A percentile compares a stretch with the other conserved stretches of the same genome.
Evolutionary conservation across 2,888 invertebrate species (phyloP).

Genomic region (Clistopyga incitator): DNA sequence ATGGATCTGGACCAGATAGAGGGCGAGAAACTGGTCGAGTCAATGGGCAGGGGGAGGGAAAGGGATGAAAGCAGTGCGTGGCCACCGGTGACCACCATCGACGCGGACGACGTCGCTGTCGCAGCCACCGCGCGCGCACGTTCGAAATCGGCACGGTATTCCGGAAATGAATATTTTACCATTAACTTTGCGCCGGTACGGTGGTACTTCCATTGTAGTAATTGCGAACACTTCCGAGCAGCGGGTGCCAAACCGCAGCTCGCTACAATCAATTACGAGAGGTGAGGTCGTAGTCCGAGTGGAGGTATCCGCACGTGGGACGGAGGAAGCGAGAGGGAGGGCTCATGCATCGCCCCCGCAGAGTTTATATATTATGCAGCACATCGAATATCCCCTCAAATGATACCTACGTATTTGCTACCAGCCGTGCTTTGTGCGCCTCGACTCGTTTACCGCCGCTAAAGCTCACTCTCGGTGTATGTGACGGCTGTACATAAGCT

Average conservation of each 20-base stretch:
- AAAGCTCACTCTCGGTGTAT: slow-evolving; percentile 29
- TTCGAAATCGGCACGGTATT: slow-evolving; percentile 58
- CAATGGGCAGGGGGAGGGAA: not conserved
- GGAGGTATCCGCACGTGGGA: slow-evolving; percentile 42
- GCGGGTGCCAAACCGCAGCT: slow-evolving; percentile 81
- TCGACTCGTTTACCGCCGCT: slow-evolving; percentile 16
- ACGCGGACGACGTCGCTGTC: slow-evolving; percentile 13
- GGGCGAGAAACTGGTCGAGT: not conserved
- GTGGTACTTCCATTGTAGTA: slow-evolving; percentile 78
- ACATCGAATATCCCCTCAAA: slow-evolving; percentile 78
- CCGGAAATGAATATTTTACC: slow-evolving; percentile 79
- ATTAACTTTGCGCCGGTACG: slow-evolving; percentile 65
- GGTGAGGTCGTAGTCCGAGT: slow-evolving; percentile 42
- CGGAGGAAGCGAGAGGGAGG: slow-evolving; percentile 27
- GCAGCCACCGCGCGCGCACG: slow-evolving; percentile 18
- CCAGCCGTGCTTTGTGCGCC: slow-evolving; percentile 67
- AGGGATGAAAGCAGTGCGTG: slow-evolving; percentile 34
- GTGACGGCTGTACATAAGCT: slow-evolving; percentile 29
- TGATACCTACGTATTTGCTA: slow-evolving; percentile 77
- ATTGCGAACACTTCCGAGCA: slow-evolving; percentile 81
- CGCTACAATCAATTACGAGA: slow-evolving; percentile 81
- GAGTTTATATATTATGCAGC: slow-evolving; percentile 72
- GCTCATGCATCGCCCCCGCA: slow-evolving; percentile 41
- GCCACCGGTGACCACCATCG: slow-evolving; percentile 33
- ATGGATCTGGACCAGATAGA: slow-evolving; percentile 12